Evolutionary conservation across 2,113 vertebrate genomes (phyloP).

Genomic region (Emydocephalus ijimae): DNA sequence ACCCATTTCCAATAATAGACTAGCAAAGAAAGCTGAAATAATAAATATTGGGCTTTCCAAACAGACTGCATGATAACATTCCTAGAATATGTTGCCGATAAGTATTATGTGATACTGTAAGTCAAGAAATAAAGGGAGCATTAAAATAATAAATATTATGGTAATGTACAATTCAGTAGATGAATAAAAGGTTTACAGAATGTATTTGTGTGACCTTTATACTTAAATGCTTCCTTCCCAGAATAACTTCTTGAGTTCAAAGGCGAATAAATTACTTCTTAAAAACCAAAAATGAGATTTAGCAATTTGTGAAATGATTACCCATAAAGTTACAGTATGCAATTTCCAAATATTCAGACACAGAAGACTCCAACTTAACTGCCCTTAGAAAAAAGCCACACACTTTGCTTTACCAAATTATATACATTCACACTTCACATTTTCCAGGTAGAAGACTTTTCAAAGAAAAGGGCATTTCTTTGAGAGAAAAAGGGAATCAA

Average conservation of each 20-base stretch:
- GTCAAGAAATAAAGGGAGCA: not conserved
- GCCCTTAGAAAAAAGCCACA: not conserved
- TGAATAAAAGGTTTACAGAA: constrained; percentile 21
- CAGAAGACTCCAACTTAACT: not conserved
- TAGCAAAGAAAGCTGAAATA: not conserved
- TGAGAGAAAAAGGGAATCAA: not conserved
- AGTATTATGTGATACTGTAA: not conserved
- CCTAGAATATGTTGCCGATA: not conserved
- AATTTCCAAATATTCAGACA: constrained; percentile 24
- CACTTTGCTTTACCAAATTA: constrained; percentile 13
- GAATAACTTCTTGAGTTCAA: constrained; percentile 1
- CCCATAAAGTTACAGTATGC: not conserved
- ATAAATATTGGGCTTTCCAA: not conserved
- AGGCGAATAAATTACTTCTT: constrained; percentile 8
- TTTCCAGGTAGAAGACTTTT: not conserved
- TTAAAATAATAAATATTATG: not conserved
- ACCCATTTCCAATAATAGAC: not conserved
- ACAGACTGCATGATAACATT: not conserved
- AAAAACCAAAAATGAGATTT: not conserved
- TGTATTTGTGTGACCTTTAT: constrained; percentile 5
- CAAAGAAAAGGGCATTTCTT: not conserved
- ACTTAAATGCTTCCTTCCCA: constrained; percentile 18
- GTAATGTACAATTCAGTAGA: constrained; percentile 10
- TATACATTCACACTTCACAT: constrained; percentile 5
- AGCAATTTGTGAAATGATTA: not conserved